Evolutionary conservation across 2,888 invertebrate genomes (phyloP), one percentile per base, ranked within the genome.

Genomic region (Macrophya alboannulata): DNA sequence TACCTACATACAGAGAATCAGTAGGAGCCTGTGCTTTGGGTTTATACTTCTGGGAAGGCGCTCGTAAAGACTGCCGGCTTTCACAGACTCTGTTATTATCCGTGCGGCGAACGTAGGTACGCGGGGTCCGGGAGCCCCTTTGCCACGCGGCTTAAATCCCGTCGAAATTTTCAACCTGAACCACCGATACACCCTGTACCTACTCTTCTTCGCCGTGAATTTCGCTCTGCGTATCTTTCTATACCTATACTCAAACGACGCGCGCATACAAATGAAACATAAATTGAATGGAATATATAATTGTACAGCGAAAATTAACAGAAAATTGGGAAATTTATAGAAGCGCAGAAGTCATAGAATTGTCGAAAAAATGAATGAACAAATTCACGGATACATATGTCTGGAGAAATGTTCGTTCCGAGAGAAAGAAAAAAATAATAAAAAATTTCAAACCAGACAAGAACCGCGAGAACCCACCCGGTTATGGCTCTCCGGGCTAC

Each of bases 11-110:
- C 84, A 84, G 83, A 84, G 87, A 86, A 87, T 87, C 83, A 85
- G 87, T 87, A 82, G 86, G 84, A 86, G 86, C 40, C 72, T 40
- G 82, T 82, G 82, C 88, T 87, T 86, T 81, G 89, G 91, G 91
- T 93, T 93, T 93, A 92, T 92, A 93, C 92, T 93, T 93, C 93
- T 93, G 92, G 89, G 93, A 93, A 93, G 92, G 90, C 87, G 92
- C 91, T 93, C 93, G 92, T 93, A 93, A 93, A 93, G 91, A 92
- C 90, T 88, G 91, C 79, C 91, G 91, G 90, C 89, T 92, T 90
- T 90, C 89, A 90, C 91, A 91, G 90, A 88, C 90, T 92, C 92
- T 93, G 92, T 93, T 93, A 93, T 93, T 93, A 93, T 91, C 91
- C 89, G 86, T 86, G 89, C 89, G 88, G 83, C 84, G 59, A 77